Evolutionary conservation across 2,113 vertebrate species (phyloP).

Genomic region (Atrichornis clamosus): DNA sequence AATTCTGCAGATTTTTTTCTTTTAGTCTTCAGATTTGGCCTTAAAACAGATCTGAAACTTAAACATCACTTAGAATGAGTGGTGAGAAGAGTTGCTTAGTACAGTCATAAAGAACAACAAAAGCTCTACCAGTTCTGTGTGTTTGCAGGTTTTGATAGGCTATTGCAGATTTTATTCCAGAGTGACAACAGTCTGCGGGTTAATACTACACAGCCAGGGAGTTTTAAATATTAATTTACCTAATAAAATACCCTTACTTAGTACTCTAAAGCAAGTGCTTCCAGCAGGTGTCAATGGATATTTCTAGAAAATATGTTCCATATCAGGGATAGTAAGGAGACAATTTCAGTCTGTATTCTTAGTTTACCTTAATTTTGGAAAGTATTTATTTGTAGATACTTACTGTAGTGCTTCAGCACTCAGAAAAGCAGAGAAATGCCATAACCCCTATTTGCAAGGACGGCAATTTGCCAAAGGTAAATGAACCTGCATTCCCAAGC

Average conservation of each 20-base stretch:
- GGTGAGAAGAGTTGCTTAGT: not conserved
- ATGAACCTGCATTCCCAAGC: not conserved
- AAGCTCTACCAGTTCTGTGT: not conserved
- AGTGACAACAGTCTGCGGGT: not conserved
- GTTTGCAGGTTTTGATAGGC: not conserved
- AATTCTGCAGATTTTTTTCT: not conserved
- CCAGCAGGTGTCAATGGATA: not conserved
- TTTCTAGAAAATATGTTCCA: not conserved
- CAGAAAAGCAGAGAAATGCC: not conserved
- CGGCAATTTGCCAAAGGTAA: not conserved
- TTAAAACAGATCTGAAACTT: not conserved
- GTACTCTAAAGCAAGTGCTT: not conserved
- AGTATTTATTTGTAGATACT: not conserved
- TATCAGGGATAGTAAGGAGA: not conserved
- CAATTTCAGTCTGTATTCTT: not conserved
- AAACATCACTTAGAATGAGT: not conserved
- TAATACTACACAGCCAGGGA: not conserved
- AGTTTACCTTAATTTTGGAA: not conserved
- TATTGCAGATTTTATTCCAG: not conserved
- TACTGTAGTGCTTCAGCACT: not conserved
- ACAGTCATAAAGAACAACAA: not conserved
- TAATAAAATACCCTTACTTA: not conserved
- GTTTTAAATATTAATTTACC: not conserved
- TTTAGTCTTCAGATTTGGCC: not conserved
- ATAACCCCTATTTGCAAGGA: not conserved